phyloP scores from a whole-genome alignment of 2,113 vertebrate species.

The Otolemur garnettii region DNA sequence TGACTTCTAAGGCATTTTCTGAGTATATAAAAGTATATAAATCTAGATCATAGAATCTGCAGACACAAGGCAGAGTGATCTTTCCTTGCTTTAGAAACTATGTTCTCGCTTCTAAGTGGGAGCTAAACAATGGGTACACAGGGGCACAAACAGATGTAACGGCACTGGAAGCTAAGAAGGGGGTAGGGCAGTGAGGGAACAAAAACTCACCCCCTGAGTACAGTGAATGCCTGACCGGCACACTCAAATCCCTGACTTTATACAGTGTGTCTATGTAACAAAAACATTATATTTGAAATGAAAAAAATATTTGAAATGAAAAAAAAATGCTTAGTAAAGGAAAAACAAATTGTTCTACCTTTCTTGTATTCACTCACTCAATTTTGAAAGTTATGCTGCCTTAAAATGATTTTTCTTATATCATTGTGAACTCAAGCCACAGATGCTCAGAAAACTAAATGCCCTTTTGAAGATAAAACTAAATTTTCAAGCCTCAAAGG shows the following conservation, averaged over 20 bases:
- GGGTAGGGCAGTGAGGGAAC: too few relatives aligned
- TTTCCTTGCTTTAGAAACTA: slow-evolving; percentile 43
- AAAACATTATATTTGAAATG: too few relatives aligned
- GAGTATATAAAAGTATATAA: neutral
- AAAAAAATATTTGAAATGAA: too few relatives aligned
- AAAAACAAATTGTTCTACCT: neutral
- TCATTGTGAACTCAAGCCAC: slow-evolving; percentile 9
- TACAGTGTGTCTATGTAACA: too few relatives aligned
- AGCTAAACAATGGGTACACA: too few relatives aligned
- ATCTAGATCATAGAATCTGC: neutral
- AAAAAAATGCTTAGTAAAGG: neutral
- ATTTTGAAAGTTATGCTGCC: neutral
- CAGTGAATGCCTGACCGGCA: too few relatives aligned
- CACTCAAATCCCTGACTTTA: too few relatives aligned
- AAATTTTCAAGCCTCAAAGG: neutral
- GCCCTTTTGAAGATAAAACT: slow-evolving; percentile 1
- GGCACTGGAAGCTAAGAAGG: too few relatives aligned
- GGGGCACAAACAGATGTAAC: too few relatives aligned
- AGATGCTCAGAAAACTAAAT: slow-evolving; percentile 22
- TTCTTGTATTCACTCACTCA: neutral
- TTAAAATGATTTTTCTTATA: slow-evolving; percentile 40
- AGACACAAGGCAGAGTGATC: slow-evolving; percentile 27
- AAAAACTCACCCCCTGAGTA: too few relatives aligned
- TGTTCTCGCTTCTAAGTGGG: too few relatives aligned
- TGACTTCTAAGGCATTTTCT: neutral